A percentile compares a stretch with the other conserved stretches of the same genome.
These are phyloP conservation scores for Poeciliopsis gracilis DNA, from an alignment of 2,797 vertebrate species.

Conservation along the genomic window DNA sequence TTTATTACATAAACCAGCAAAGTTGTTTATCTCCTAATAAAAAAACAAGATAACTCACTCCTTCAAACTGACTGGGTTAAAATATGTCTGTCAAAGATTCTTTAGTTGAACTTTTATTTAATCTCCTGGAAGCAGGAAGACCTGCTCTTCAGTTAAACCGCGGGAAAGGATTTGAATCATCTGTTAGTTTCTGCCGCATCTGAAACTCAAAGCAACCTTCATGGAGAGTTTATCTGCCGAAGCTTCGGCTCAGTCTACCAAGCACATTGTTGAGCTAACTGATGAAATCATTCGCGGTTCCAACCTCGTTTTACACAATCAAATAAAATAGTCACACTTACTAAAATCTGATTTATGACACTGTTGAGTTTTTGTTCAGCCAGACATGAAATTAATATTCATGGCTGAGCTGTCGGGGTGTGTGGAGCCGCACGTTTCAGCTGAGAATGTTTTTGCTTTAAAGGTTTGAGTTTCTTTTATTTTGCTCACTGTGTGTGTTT, in stretches of 20 bases:
- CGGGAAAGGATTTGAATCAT: background rate
- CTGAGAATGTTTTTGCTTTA: constrained; percentile 13
- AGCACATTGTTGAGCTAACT: background rate
- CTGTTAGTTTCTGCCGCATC: background rate
- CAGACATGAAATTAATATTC: constrained; percentile 34
- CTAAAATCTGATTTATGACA: constrained; percentile 10
- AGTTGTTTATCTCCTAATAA: background rate
- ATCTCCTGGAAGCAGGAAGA: background rate
- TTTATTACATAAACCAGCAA: background rate
- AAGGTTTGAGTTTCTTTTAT: constrained; percentile 48
- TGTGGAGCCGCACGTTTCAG: background rate
- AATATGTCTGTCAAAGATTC: background rate
- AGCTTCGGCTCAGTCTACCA: background rate
- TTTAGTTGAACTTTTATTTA: background rate
- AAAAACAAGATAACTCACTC: background rate
- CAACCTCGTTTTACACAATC: constrained; percentile 3
- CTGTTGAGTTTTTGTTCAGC: constrained; percentile 10
- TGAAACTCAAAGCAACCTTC: background rate
- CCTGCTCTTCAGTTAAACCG: background rate
- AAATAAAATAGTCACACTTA: constrained; percentile 1
- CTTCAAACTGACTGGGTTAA: background rate
- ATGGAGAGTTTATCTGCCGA: background rate
- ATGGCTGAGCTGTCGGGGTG: constrained; percentile 1
- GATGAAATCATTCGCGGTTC: background rate
- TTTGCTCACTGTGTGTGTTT: constrained; percentile 56